Conservation (phyloP, 2,113 vertebrate species). For the Bubo blakistoni region DNA sequence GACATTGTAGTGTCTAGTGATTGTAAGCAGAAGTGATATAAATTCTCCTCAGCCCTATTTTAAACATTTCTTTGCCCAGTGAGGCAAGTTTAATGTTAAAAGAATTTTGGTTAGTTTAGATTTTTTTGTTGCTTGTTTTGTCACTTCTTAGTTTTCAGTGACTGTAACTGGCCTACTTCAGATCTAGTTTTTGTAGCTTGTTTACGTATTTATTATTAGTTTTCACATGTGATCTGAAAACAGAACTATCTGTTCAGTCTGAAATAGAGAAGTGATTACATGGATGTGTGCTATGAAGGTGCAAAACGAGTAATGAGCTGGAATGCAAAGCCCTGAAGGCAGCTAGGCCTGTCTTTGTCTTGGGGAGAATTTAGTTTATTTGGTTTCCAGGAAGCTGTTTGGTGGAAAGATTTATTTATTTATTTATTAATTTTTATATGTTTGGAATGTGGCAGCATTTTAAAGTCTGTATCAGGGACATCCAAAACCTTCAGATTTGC, state of each 20-base stretch:
- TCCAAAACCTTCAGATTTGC: neutral
- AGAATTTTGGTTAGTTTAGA: neutral
- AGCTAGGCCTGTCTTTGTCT: neutral
- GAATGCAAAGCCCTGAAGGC: neutral
- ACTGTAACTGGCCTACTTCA: neutral
- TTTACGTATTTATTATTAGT: neutral
- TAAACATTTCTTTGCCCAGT: neutral
- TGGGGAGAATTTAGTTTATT: neutral
- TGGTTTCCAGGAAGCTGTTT: neutral
- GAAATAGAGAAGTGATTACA: neutral
- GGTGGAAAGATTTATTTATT: neutral
- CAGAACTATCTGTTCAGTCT: neutral
- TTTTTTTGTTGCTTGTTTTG: neutral
- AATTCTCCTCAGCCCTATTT: neutral
- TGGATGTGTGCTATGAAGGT: neutral
- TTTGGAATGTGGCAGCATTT: neutral
- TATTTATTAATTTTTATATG: neutral
- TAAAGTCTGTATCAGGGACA: neutral
- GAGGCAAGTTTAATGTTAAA: neutral
- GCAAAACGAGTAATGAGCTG: neutral
- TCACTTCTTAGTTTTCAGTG: neutral
- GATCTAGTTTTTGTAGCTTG: neutral
- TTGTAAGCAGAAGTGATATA: neutral
- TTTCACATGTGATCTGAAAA: neutral
- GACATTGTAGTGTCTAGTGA: accelerated